Evolutionary conservation across 2,113 vertebrate genomes (phyloP), one percentile per base, ranked within the genome.

Genomic region (Pelusios castaneus): DNA sequence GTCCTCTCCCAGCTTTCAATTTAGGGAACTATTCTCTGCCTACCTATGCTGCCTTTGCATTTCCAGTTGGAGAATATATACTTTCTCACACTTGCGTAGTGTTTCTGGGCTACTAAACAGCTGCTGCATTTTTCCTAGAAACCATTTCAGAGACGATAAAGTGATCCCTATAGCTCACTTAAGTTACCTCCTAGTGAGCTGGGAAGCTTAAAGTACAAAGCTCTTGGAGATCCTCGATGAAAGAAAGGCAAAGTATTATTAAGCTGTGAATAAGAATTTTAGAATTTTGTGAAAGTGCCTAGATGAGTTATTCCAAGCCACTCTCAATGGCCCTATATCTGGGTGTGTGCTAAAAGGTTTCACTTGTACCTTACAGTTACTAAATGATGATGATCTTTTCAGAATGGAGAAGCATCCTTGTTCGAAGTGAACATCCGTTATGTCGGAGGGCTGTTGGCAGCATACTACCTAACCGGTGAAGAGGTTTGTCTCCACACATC

Each of bases 351-450:
- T 22, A 0, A 96, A 81, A 94, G 1, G 13, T 14, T 12, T 76
- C 24, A 76, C 41, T 76, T 45, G 41, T 14, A 76, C 73, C 73
- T 76, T 25, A 11, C 73, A 43, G 41, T 45, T 14, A 76, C 22
- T 45, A 43, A 14, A 6, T 76, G 73, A 24, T 38, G 38, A 92
- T 85, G 90, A 82, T 82, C 79, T 54, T 93, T 93, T 60, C 99
- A 99, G 99, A 99, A 98, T 0, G 99, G 99, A 54, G 99, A 99
- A 80, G 99, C 99, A 0, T 99, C 99, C 4, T 97, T 99, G 95
- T 99, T 99, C 78, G 99, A 99, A 98, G 99, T 99, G 98, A 99
- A 99, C 97, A 99, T 99, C 95, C 99, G 99, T 87, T 99, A 99
- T 70, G 98, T 99, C 0, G 99, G 99, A 29, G 99, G 99, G 43